phyloP scores from a whole-genome alignment of 2,888 invertebrate genomes.

The Himalopsyche anomala region DNA sequence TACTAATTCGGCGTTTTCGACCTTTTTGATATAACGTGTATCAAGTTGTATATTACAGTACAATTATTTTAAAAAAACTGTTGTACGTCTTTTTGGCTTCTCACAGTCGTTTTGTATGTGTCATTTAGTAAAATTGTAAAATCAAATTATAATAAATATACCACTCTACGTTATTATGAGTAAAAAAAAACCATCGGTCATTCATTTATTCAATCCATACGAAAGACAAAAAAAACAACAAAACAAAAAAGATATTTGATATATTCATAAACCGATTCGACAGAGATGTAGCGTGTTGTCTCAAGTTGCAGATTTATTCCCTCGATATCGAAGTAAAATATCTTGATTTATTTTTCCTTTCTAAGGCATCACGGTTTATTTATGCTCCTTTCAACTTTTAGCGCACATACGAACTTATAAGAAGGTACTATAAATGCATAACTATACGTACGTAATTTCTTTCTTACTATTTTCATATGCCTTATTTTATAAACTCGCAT shows the following conservation, averaged over 20 bases:
- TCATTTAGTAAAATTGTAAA: too few relatives aligned
- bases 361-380: slow-evolving; percentile 7
- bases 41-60: too few relatives aligned
- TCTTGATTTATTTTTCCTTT: slow-evolving; percentile 37
- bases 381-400: slow-evolving; percentile 37
- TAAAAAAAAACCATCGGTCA: not conserved
- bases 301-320: slow-evolving; percentile 37
- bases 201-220: slow-evolving; percentile 7
- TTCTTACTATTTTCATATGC: not conserved
- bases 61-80: too few relatives aligned
- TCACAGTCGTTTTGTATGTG: too few relatives aligned
- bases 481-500: not conserved
- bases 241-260: not conserved
- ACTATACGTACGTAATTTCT: not conserved
- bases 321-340: slow-evolving; percentile 19
- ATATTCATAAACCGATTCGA: slow-evolving; percentile 37
- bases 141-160: too few relatives aligned
- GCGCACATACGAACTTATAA: not conserved
- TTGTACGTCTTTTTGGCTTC: too few relatives aligned
- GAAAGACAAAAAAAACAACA: not conserved
- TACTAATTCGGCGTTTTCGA: too few relatives aligned
- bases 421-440: slow-evolving; percentile 7
- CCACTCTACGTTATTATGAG: too few relatives aligned
- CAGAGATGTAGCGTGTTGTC: slow-evolving; percentile 43
- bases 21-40: too few relatives aligned